Evolutionary conservation across 1,140 invertebrate genomes (phyloP), one percentile per base, ranked within the genome.

Genomic region (Achroia grisella): DNA sequence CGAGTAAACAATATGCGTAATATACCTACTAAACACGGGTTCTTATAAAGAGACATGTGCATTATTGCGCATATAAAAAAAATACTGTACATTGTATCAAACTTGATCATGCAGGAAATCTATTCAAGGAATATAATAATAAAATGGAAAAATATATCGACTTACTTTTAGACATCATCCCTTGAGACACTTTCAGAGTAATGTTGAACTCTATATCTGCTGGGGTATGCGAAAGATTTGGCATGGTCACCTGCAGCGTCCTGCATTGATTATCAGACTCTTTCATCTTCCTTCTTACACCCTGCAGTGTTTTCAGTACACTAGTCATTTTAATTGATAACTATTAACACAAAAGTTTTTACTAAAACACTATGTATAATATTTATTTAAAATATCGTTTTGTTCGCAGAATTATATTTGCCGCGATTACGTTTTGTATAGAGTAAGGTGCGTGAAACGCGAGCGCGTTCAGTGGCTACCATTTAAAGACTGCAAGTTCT

Each of bases 151-250:
- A 30, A 30, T n/a, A n/a, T n/a, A n/a, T n/a, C n/a, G 29, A 81
- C 77, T 74, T 64, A 82, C 78, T 69, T 59, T 59, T 68, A 31
- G 51, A 58, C 17, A 50, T 52, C 4, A 79, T 43, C 28, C 75
- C 78, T 33, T 59, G 61, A 0, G 66, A 58, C 9, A 78, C 69
- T 43, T 51, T 65, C 43, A 74, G 47, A 0, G 52, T 52, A 1
- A 82, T 62, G 39, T 79, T 67, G 29, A 82, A 82, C 28, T 77
- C 72, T n/a, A 82, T 69, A 37, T 82, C 72, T 31, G 78, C 78
- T 4, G 73, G 59, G 4, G 36, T 57, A 23, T 0, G 65, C 56
- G 0, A 66, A 29, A 2, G 2, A 6, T 23, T 23, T 2, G 75
- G 70, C 60, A 79, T 65, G 36, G 72, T 73, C 1, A 76, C 60